Conservation (phyloP, 2,888 invertebrate genomes). For the Notodonta ziczac region DNA sequence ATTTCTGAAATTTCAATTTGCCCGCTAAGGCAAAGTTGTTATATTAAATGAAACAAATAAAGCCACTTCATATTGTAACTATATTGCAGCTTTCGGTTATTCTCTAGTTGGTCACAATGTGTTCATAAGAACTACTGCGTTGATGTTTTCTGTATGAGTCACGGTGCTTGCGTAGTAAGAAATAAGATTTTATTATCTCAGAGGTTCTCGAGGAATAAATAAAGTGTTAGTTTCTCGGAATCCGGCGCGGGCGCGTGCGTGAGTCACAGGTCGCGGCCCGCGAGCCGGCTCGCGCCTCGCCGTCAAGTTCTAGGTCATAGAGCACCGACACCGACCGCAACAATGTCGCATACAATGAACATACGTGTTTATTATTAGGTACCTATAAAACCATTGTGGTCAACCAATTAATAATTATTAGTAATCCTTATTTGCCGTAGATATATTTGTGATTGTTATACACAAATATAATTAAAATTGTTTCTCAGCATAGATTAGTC, state of each 20-base stretch:
- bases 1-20: no score
- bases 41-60: no score
- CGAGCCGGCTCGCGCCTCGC: slow-evolving; percentile 46
- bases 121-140: neutral
- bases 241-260: slow-evolving; percentile 33
- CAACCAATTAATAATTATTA: neutral
- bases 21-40: no score
- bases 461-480: no score
- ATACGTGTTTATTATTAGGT: neutral
- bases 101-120: neutral
- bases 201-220: slow-evolving; percentile 62
- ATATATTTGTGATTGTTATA: no score
- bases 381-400: neutral
- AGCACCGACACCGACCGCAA: slow-evolving; percentile 49
- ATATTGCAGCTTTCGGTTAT: no score
- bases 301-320: slow-evolving; percentile 78
- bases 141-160: slow-evolving; percentile 28
- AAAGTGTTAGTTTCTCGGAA: slow-evolving; percentile 70
- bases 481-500: no score
- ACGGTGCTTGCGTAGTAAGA: slow-evolving; percentile 19
- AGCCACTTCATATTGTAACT: no score
- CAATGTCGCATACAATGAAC: slow-evolving; percentile 9
- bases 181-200: slow-evolving; percentile 31
- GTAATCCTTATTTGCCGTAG: no score
- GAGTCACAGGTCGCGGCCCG: slow-evolving; percentile 41